Evolutionary conservation across 2,113 vertebrate species (phyloP), one percentile per base, ranked within the genome.

Genomic region (Mystacornis crossleyi): DNA sequence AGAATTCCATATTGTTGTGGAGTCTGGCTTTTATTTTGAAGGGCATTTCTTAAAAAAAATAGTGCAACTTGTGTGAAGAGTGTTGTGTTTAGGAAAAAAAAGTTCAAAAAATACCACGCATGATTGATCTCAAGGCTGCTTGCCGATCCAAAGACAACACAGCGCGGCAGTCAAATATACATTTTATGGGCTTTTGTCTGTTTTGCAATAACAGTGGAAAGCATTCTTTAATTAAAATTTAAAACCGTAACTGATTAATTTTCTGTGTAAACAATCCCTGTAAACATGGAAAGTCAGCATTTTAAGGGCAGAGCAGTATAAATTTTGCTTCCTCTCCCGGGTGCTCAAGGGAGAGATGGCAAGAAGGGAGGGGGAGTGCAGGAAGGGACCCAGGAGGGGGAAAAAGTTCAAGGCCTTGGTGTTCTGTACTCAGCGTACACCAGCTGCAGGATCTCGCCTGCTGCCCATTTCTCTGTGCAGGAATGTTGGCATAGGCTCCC

Each of bases 241-340:
- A 98, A 98, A 98, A 98, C 98, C 96, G 97, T 98, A 98, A 98
- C 98, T 98, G 98, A 98, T 98, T 98, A 98, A 98, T 98, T 98
- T 98, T 98, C 98, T 98, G 96, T 98, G 97, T 97, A 98, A 98
- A 98, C 98, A 98, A 95, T 95, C 95, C 72, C 80, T 97, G 97
- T 98, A 98, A 98, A 98, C 97, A 98, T 89, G 93, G 96, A 88
- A 98, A 97, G 98, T 98, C 98, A 98, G 98, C 98, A 93, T 97
- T 98, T 98, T 98, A 97, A 97, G 96, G 93, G 91, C 93, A 89
- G 43, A 67, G 40, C 4, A 3, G 83, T 96, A 95, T 98, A 98
- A 97, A 98, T 98, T 98, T 97, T 97, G 70, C 90, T 97, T 97
- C 93, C 45, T 84, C 54, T 95, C 86, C 60, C 0, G 11, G 42